Percentiles rank a stretch among this genome's conserved stretches.
These are phyloP conservation scores for Macropodus opercularis DNA, from an alignment of 2,797 vertebrate species.

Conservation along the genomic window DNA sequence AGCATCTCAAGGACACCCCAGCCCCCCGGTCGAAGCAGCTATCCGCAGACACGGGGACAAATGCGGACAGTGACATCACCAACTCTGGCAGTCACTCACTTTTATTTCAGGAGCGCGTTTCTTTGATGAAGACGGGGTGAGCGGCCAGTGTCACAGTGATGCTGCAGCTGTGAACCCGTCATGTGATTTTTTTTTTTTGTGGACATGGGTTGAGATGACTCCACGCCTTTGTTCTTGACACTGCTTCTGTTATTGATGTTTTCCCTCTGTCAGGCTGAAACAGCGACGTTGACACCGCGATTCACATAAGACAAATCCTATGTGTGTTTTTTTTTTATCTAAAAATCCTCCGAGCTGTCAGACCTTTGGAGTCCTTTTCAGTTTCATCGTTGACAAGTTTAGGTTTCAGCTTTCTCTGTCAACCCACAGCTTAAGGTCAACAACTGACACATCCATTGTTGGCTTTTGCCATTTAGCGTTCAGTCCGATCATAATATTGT, in stretches of 20 bases:
- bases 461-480: constrained; percentile 61
- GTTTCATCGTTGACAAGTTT: constrained; percentile 27
- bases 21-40: constrained; percentile 75
- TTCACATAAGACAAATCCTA: constrained; percentile 26
- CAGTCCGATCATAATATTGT: constrained; percentile 59
- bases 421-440: constrained; percentile 41
- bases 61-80: constrained; percentile 82
- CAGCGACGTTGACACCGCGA: constrained; percentile 27
- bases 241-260: constrained; percentile 39
- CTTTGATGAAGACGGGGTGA: constrained; percentile 68
- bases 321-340: neutral
- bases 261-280: constrained; percentile 37
- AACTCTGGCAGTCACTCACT: constrained; percentile 81
- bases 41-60: constrained; percentile 80
- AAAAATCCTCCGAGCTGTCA: constrained; percentile 32
- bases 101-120: constrained; percentile 77
- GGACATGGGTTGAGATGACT: constrained; percentile 47
- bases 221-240: constrained; percentile 40
- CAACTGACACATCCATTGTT: constrained; percentile 52
- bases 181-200: constrained; percentile 39
- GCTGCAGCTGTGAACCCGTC: constrained; percentile 50
- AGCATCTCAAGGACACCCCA: constrained; percentile 83
- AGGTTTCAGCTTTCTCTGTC: constrained; percentile 43
- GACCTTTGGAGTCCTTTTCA: constrained; percentile 23
- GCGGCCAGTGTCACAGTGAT: constrained; percentile 64